phyloP scores from a whole-genome alignment of 2,113 vertebrate genomes.

The cat (Felis catus) region F.catus_Fca126_mat1.0 CM031412.1:207867501-207868000 shows the following conservation, averaged over 20 bases:
- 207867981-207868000: neutral
- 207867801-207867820: neutral
- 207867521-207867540: neutral
- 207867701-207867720: neutral
- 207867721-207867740: neutral
- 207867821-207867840: neutral
- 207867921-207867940: neutral
- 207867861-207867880: neutral
- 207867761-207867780: neutral
- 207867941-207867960: neutral
- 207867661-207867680: neutral
- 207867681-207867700: neutral
- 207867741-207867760: neutral
- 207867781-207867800: neutral
- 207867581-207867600: too few relatives aligned
- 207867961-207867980: neutral
- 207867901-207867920: neutral
- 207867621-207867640: neutral
- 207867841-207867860: neutral
- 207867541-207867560: accelerated
- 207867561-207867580: neutral
- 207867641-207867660: neutral
- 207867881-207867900: neutral
- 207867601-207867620: neutral
- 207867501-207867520: neutral